Evolutionary conservation across 2,113 vertebrate genomes (phyloP), one percentile per base, ranked within the genome.

Genomic region (Pteruthius melanotis): DNA sequence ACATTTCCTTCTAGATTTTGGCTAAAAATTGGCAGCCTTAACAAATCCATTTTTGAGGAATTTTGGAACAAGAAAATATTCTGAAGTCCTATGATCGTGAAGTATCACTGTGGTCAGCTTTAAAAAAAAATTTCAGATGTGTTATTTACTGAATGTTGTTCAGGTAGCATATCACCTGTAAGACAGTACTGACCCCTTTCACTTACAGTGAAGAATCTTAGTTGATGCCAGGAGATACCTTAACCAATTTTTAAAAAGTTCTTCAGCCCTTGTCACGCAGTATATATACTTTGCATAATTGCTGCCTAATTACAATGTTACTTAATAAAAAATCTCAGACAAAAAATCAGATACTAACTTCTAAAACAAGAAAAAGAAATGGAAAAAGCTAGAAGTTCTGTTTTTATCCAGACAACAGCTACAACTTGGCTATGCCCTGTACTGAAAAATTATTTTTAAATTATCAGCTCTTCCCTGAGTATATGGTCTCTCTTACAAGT

Each of bases 401-500:
- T 59, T 94, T 92, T 74, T n/a, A 90, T 26, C n/a, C 42, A 94
- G 9, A 56, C 6, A 91, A 93, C 28, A 94, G 44, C 75, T 87
- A 90, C 20, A 57, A 57, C 2, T 30, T 59, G 35, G 6, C 87
- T 95, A 89, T 91, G 17, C 21, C 20, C 15, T 30, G 4, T 35
- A 40, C 11, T 75, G 16, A 77, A 80, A 72, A 93, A 68, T 13
- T 81, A 24, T 83, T 89, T 94, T 79, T 27, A 89, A 91, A 87
- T 89, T 90, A 95, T 78, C 37, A 93, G 83, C 10, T 35, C 31
- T 90, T 94, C 52, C 39, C 17, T 33, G 19, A 90, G 13, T 83
- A 91, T 30, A 90, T 52, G 49, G 35, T 75, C 84, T 94, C 65
- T 80, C 94, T 89, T 54, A 84, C 90, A 94, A 86, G 31, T 70